Evolutionary conservation across 2,797 vertebrate genomes (phyloP).

Genomic region (Halcyon leucocephala): DNA sequence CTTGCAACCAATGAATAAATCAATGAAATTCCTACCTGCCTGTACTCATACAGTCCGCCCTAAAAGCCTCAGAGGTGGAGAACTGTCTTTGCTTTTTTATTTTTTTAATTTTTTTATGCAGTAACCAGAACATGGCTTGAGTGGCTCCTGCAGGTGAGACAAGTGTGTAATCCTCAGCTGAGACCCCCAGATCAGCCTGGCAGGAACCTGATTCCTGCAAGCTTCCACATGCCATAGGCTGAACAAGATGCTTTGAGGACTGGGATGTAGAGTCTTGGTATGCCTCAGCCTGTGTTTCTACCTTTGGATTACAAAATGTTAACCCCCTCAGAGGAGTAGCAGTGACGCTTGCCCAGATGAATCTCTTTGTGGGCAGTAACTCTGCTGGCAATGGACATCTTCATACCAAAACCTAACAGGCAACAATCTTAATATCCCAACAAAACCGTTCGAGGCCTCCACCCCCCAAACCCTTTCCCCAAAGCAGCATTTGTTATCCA

Average conservation of each 20-base stretch:
- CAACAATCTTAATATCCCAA: not conserved
- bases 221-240: not conserved
- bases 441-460: not conserved
- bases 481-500: not conserved
- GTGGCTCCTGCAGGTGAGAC: not conserved
- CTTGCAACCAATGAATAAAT: not conserved
- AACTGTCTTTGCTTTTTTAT: too few species aligned
- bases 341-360: not conserved
- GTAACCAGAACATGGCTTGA: not conserved
- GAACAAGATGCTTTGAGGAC: not conserved
- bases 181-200: not conserved
- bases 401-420: not conserved
- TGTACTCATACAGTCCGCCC: not conserved
- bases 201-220: not conserved
- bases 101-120: not conserved
- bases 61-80: not conserved
- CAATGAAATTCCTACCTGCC: not conserved
- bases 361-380: not conserved
- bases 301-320: not conserved
- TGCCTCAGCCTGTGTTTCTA: not conserved
- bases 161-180: not conserved
- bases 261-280: rapidly evolving
- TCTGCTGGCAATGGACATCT: not conserved
- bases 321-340: not conserved
- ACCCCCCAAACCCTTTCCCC: not conserved